Conservation (phyloP, 1,140 invertebrate genomes). For the Nilaparvata lugens region DNA sequence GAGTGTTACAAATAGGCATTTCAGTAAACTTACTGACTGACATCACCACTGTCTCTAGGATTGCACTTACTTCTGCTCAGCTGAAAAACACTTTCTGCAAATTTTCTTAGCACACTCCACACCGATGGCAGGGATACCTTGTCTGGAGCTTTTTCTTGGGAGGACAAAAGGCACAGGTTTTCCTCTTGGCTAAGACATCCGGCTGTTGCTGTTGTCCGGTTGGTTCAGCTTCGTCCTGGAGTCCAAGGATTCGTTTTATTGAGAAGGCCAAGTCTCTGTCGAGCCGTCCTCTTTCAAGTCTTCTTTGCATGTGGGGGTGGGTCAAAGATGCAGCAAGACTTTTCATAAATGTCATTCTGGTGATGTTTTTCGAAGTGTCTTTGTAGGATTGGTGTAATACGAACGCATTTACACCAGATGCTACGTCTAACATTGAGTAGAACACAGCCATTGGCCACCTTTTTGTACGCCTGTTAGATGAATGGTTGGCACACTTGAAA, state of each 20-base stretch:
- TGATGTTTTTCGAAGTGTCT: slow-evolving; percentile 6
- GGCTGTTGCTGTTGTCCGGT: too few relatives aligned
- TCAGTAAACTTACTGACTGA: too few relatives aligned
- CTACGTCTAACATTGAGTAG: slow-evolving; percentile 27
- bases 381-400: slow-evolving; percentile 5
- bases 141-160: too few relatives aligned
- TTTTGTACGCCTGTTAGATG: slow-evolving; percentile 19
- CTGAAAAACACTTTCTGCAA: too few relatives aligned
- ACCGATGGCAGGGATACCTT: too few relatives aligned
- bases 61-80: too few relatives aligned
- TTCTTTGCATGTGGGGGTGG: slow-evolving; percentile 25
- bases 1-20: too few relatives aligned
- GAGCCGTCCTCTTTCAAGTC: slow-evolving; percentile 30
- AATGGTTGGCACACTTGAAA: slow-evolving; percentile 28
- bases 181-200: too few relatives aligned
- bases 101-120: too few relatives aligned
- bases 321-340: slow-evolving; percentile 16
- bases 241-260: not conserved
- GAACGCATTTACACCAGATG: slow-evolving; percentile 5
- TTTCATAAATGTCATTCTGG: slow-evolving; percentile 22
- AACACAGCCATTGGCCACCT: slow-evolving; percentile 31
- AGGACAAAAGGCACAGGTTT: too few relatives aligned
- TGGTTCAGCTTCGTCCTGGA: too few relatives aligned
- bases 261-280: not conserved
- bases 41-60: too few relatives aligned